A percentile compares a stretch with the other conserved stretches of the same genome.
Evolutionary conservation across 2,888 invertebrate species (phyloP).

Genomic region (Blastobasis lacticolella): DNA sequence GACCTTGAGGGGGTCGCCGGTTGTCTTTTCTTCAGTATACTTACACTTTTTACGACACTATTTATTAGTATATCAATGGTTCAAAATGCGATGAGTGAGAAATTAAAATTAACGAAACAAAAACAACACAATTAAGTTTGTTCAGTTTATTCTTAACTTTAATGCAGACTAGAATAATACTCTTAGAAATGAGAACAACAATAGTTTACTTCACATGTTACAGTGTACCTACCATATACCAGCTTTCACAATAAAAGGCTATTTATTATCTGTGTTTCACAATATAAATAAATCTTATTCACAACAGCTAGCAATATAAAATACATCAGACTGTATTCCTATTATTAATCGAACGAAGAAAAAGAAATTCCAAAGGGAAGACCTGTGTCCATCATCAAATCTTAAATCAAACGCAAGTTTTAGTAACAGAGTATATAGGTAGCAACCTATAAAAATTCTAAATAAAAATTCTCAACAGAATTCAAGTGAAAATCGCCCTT

Average conservation of each 20-base stretch:
- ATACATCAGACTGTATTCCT: slow-evolving; percentile 60
- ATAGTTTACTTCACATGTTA: slow-evolving; percentile 70
- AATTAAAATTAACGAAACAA: slow-evolving; percentile 11
- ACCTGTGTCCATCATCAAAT: slow-evolving; percentile 21
- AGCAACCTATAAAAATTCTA: no score
- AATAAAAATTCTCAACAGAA: no score
- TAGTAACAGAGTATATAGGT: no score
- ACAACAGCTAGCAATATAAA: slow-evolving; percentile 73
- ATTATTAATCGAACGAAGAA: slow-evolving; percentile 19
- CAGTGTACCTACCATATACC: slow-evolving; percentile 69
- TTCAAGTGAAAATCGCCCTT: no score
- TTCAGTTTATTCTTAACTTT: slow-evolving; percentile 74
- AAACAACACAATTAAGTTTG: slow-evolving; percentile 48
- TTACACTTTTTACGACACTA: no score
- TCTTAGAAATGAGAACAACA: slow-evolving; percentile 75
- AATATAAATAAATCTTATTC: slow-evolving; percentile 73
- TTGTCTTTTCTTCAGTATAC: no score
- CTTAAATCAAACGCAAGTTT: no score
- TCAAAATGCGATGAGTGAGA: background rate
- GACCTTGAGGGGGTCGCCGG: no score
- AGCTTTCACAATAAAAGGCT: slow-evolving; percentile 70
- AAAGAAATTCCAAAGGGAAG: no score
- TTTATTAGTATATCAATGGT: no score
- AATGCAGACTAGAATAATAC: slow-evolving; percentile 76
- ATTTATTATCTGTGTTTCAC: slow-evolving; percentile 68